Evolutionary conservation across 2,797 vertebrate species (phyloP), one percentile per base, ranked within the genome.

Genomic region (Spinus olivaceus): DNA sequence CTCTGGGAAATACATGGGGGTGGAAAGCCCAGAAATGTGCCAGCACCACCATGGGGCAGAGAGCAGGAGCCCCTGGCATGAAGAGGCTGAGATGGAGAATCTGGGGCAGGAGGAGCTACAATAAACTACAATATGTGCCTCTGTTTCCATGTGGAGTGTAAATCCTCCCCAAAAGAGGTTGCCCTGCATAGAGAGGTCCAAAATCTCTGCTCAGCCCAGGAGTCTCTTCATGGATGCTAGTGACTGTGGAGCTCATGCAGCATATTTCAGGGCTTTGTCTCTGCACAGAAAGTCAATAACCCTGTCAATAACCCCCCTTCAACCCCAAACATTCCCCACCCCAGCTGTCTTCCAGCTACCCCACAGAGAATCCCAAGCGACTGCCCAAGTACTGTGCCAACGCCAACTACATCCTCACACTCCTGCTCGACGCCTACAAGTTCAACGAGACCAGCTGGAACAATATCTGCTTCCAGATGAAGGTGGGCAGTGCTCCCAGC

Each of bases 401-500:
- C 0, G 95, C 97, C 81, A 97, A 97, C 77, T 98, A 98, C 77
- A 98, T 98, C 67, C 97, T 97, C 86, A 96, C 93, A 1, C 95
- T 98, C 25, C 97, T 98, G 24, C 91, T 98, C 0, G 92, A 98
- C 0, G 98, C 97, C 81, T 98, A 96, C 87, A 97, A 97, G 92
- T 98, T 98, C 84, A 97, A 65, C 0, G 59, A 91, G 33, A 94
- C 21, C 70, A 97, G 41, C 86, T 98, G 98, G 98, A 96, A 91
- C 59, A 96, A 91, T 79, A 98, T 98, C 73, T 61, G 78, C 90
- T 98, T 98, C 95, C 97, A 96, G 90, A 97, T 95, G 96, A 96
- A 98, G 97, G 98, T 98, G 80, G 94, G 96, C 49, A 83, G 67
- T 2, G 2, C 77, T 47, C 7, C 17, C 79, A 79, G 77, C 20